Evolutionary conservation across 2,888 invertebrate species (phyloP).

Genomic region (Phengaris arion): DNA sequence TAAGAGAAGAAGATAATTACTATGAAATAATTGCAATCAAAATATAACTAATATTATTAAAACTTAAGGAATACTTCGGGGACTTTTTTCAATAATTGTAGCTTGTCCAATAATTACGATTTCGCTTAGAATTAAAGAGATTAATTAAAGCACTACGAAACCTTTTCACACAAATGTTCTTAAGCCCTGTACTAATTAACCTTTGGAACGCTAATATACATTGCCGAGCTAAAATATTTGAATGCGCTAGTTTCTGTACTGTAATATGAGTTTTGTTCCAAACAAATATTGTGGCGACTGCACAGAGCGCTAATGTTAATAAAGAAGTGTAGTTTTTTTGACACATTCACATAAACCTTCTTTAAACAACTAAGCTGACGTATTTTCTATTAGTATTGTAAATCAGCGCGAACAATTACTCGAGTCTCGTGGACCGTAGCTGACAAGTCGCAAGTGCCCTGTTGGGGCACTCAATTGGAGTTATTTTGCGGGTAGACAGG

Average conservation of each 20-base stretch:
- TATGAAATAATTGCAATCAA: too few relatives aligned
- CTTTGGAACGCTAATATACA: not conserved
- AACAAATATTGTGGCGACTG: constrained; percentile 1
- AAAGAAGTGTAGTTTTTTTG: too few relatives aligned
- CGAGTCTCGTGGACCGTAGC: not conserved
- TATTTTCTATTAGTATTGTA: too few relatives aligned
- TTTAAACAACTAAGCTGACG: not conserved
- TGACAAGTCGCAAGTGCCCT: not conserved
- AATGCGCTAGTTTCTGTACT: not conserved
- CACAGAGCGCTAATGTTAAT: not conserved
- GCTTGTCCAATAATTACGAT: too few relatives aligned
- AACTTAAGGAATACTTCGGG: too few relatives aligned
- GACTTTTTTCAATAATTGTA: too few relatives aligned
- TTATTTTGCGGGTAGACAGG: not conserved
- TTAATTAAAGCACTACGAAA: not conserved
- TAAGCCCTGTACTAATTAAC: constrained; percentile 7
- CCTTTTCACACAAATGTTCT: constrained; percentile 19
- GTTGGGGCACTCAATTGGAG: not conserved
- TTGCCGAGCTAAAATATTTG: constrained; percentile 13
- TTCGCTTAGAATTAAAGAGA: not conserved
- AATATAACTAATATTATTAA: too few relatives aligned
- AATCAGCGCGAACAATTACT: too few relatives aligned
- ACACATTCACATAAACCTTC: not conserved
- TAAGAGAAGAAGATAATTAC: too few relatives aligned
- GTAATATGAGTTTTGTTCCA: not conserved